Conservation (phyloP, 2,888 invertebrate species). For the Ecdyonurus torrentis region DNA sequence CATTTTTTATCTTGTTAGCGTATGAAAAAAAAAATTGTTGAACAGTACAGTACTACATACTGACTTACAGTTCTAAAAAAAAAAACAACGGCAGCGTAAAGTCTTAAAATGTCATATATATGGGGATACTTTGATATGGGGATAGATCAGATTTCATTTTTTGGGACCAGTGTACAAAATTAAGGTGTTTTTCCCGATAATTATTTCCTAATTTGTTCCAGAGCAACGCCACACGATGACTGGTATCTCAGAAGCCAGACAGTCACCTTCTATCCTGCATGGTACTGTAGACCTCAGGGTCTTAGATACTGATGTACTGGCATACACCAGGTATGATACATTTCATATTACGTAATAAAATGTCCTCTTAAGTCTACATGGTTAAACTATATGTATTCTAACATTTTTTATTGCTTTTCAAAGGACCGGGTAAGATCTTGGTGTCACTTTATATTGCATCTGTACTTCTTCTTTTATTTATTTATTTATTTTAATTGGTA, state of each 20-base stretch:
- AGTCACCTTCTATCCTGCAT: constrained; percentile 44
- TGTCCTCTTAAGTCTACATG: background rate
- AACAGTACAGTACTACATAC: too few species aligned
- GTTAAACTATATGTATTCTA: background rate
- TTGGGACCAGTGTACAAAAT: constrained; percentile 16
- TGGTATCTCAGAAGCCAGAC: constrained; percentile 27
- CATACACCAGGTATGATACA: constrained; percentile 45
- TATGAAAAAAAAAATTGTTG: too few species aligned
- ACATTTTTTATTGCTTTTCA: background rate
- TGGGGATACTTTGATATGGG: too few species aligned
- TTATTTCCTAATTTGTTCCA: constrained; percentile 9
- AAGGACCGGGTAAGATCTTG: background rate
- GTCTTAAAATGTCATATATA: too few species aligned
- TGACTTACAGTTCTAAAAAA: too few species aligned
- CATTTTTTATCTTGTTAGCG: too few species aligned
- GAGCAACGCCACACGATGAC: constrained; percentile 19
- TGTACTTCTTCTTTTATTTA: background rate
- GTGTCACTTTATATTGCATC: background rate
- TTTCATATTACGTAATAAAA: background rate
- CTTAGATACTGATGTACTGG: constrained; percentile 37
- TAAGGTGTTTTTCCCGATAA: constrained; percentile 11
- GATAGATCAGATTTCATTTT: too few species aligned
- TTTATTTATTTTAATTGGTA: background rate
- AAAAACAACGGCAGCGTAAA: too few species aligned
- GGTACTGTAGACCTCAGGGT: constrained; percentile 28